A percentile compares a stretch with the other conserved stretches of the same genome.
phyloP scores from a whole-genome alignment of 1,140 invertebrate species.

The Cherax quadricarinatus region DNA sequence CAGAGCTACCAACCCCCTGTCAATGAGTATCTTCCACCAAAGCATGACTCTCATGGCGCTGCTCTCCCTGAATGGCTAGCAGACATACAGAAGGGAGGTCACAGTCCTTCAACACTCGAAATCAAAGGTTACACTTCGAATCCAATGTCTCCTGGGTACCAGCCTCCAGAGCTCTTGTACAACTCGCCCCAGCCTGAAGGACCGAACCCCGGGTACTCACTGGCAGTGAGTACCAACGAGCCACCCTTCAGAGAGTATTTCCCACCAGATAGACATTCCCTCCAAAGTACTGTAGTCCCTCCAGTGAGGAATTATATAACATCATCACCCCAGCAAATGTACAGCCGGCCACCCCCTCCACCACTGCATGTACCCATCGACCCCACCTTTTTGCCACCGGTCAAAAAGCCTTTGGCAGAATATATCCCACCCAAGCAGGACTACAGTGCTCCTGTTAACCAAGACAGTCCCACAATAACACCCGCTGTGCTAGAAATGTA shows the following conservation, averaged over 20 bases:
- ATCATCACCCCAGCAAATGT: neutral
- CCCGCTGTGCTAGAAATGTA: neutral
- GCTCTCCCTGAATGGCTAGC: conserved; percentile 44
- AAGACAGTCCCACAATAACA: neutral
- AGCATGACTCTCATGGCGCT: neutral
- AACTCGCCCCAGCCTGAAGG: neutral
- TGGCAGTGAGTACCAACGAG: neutral
- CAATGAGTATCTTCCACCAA: conserved; percentile 48
- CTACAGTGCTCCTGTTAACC: neutral
- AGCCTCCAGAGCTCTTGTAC: neutral
- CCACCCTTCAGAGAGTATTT: conserved; percentile 44
- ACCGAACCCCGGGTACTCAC: neutral
- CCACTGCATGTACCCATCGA: conserved; percentile 17
- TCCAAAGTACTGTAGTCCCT: neutral
- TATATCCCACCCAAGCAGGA: conserved; percentile 41
- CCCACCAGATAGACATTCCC: conserved; percentile 5
- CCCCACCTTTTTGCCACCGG: conserved; percentile 16
- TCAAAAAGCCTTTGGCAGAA: conserved; percentile 15
- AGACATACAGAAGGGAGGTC: conserved; percentile 18
- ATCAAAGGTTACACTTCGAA: neutral
- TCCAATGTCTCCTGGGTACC: conserved; percentile 12
- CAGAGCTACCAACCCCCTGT: conserved; percentile 26
- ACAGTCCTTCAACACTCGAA: neutral
- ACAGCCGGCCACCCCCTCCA: neutral
- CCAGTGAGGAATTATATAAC: conserved; percentile 14